phyloP scores from a whole-genome alignment of 2,113 vertebrate genomes.

The Oplegnathus fasciatus region DNA sequence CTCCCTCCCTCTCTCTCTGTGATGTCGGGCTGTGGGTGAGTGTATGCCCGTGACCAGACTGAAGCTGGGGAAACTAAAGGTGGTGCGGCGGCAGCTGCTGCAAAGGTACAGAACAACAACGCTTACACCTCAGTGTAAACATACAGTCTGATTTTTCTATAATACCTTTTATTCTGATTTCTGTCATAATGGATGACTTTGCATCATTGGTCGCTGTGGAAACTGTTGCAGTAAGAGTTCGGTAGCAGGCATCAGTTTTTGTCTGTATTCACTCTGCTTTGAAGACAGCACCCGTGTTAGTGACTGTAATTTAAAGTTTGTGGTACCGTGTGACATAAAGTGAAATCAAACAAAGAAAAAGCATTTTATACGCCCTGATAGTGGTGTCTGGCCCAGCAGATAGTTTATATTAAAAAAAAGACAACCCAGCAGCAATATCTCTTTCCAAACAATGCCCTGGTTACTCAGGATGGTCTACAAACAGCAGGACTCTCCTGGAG shows the following conservation, averaged over 20 bases:
- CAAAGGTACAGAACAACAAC: slow-evolving; percentile 81
- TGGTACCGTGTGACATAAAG: neutral
- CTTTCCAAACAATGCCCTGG: neutral
- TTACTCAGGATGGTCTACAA: neutral
- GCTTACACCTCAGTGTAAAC: neutral
- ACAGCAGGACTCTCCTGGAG: neutral
- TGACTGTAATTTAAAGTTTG: too few relatives aligned
- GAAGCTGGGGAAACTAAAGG: slow-evolving; percentile 89
- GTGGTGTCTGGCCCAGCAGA: neutral
- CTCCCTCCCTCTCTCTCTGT: slow-evolving; percentile 34
- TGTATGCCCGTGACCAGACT: slow-evolving; percentile 80
- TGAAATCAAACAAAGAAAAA: neutral
- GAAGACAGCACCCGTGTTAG: neutral
- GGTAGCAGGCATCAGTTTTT: neutral
- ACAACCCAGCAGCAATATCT: neutral
- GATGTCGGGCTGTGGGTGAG: slow-evolving; percentile 80
- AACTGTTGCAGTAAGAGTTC: neutral
- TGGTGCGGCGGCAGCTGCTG: slow-evolving; percentile 86
- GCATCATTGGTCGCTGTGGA: neutral
- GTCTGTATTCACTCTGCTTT: neutral
- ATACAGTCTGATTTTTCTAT: neutral
- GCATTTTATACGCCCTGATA: neutral
- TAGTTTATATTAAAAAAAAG: neutral
- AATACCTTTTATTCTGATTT: neutral
- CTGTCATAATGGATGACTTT: too few relatives aligned